Conservation (phyloP, 1,140 invertebrate genomes). For the Polypedilum pembai region DNA sequence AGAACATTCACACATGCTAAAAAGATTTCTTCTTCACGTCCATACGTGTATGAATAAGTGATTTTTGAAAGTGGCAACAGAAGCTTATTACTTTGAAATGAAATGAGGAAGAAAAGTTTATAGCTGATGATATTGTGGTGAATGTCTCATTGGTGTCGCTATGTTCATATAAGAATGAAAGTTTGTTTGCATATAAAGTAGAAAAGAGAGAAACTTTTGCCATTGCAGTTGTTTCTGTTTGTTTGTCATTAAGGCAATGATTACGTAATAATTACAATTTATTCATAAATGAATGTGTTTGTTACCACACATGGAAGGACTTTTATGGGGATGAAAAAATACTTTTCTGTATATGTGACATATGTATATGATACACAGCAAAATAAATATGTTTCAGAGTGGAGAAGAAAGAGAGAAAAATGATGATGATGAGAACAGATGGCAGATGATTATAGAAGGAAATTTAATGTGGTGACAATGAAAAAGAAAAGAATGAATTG, state of each 20-base stretch:
- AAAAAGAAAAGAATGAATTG: too few relatives aligned
- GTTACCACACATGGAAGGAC: background rate
- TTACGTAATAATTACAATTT: slow-evolving; percentile 14
- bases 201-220: background rate
- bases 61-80: too few relatives aligned
- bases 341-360: background rate
- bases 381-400: background rate
- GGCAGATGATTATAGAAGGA: background rate
- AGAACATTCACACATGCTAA: too few relatives aligned
- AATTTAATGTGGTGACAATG: background rate
- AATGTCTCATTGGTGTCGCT: too few relatives aligned
- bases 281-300: background rate
- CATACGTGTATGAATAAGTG: too few relatives aligned
- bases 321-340: background rate
- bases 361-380: background rate
- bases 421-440: background rate
- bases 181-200: background rate
- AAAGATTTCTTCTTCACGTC: too few relatives aligned
- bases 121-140: too few relatives aligned
- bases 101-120: too few relatives aligned
- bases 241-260: background rate
- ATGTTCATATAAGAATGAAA: background rate
- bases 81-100: too few relatives aligned
- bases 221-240: background rate
- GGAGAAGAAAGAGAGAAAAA: background rate